Evolutionary conservation across 2,113 vertebrate genomes (phyloP), one percentile per base, ranked within the genome.

Genomic region (Chrysochloris asiatica): DNA sequence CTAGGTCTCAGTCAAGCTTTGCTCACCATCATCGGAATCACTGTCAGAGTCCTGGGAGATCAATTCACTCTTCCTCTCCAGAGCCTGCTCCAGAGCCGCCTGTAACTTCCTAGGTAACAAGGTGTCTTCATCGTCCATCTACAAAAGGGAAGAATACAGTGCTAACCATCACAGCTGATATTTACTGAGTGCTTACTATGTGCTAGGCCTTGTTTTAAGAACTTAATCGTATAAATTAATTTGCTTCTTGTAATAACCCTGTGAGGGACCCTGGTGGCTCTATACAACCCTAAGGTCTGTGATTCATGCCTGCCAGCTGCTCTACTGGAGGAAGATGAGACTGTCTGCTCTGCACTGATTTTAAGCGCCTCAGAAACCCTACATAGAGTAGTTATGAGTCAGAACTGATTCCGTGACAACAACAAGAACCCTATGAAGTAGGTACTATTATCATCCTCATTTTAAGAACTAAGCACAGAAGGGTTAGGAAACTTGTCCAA

Each of bases 71-170:
- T 99, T 99, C 97, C 99, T 98, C 96, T 99, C 99, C 78, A 99
- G 98, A 92, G 99, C 98, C 97, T 99, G 99, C 97, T 99, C 99
- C 95, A 99, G 98, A 97, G 99, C 99, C 11, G 99, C 98, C 97
- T 99, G 99, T 93, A 99, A 90, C 98, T 99, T 99, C 97, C 99
- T 98, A 80, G 99, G 99, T 96, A 99, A 98, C 76, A 99, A 96
- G 0, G 99, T 99, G 95, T 99, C 99, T 96, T 99, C 99, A 71
- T 99, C 99, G 92, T 99, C 99, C 99, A 99, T 99, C 99, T 99
- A 94, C 93, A 89, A 61, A 79, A 36, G 12, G 83, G 56, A 81
- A 61, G 50, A 9, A 17, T 61, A 65, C 3, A 36, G 36, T 16
- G 73, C 50, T 48, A 6, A 17, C 30, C 52, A 76, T 43, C 28